These are phyloP conservation scores for Sebastes hubbsi DNA, from an alignment of 2,797 vertebrate species.

Conservation along the genomic window DNA sequence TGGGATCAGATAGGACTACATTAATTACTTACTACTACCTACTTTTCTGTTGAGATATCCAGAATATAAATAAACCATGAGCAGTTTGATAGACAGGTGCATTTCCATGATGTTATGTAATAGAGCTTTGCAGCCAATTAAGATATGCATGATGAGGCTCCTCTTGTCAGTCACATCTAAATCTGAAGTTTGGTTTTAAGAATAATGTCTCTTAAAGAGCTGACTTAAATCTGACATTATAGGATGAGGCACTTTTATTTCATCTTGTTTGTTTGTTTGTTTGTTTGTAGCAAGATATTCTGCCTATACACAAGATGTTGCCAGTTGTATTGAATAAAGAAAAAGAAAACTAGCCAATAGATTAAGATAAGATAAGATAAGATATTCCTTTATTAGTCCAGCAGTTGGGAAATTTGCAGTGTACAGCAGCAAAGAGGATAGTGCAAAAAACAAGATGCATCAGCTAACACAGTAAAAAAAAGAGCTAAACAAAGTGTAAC, in stretches of 20 bases:
- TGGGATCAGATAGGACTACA: neutral
- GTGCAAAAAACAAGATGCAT: too few relatives aligned
- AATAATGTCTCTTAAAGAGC: neutral
- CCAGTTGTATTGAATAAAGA: neutral
- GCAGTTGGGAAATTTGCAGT: too few relatives aligned
- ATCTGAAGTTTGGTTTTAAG: neutral
- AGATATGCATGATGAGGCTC: neutral
- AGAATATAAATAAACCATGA: neutral
- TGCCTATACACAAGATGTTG: too few relatives aligned
- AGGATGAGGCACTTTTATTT: neutral
- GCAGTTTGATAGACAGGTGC: neutral
- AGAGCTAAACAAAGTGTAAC: too few relatives aligned
- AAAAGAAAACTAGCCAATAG: neutral
- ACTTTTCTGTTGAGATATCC: neutral
- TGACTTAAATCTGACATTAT: neutral
- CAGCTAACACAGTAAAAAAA: too few relatives aligned
- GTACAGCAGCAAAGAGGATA: too few relatives aligned
- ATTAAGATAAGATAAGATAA: too few relatives aligned
- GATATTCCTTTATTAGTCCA: too few relatives aligned
- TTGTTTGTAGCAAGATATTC: neutral
- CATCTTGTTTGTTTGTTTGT: neutral
- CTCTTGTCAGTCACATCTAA: neutral
- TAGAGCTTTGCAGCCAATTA: neutral
- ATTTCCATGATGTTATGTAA: neutral
- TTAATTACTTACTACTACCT: neutral